Conservation (phyloP, 1,140 invertebrate genomes). For the Tetramorium simillimum region DNA sequence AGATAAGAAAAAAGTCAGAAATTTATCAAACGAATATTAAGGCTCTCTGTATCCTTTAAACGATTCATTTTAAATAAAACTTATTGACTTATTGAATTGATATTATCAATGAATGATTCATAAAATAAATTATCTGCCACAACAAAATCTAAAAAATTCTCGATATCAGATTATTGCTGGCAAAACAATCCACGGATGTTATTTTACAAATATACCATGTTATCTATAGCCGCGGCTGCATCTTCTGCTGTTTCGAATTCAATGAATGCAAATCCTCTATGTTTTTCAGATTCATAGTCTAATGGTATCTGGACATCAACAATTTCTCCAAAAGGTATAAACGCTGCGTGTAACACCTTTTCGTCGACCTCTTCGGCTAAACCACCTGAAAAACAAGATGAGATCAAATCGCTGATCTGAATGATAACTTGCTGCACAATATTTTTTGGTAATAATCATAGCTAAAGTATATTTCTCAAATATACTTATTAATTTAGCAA, state of each 20-base stretch:
- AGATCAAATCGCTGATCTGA: constrained; percentile 26
- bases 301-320: constrained; percentile 98
- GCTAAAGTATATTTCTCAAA: not conserved
- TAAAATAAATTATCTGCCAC: not conserved
- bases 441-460: not conserved
- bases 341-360: constrained; percentile 97
- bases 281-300: constrained; percentile 99
- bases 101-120: constrained; percentile 21
- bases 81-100: not conserved
- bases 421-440: not conserved
- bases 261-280: constrained; percentile 98
- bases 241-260: constrained; percentile 98
- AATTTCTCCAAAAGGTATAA: constrained; percentile 99
- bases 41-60: not conserved
- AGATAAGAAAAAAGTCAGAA: constrained; percentile 40
- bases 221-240: constrained; percentile 99
- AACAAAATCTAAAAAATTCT: not conserved
- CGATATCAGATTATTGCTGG: not conserved
- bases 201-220: constrained; percentile 92
- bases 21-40: constrained; percentile 11
- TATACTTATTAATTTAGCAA: not conserved
- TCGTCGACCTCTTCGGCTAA: constrained; percentile 99
- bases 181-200: constrained; percentile 37
- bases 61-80: not conserved
- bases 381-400: constrained; percentile 88